Evolutionary conservation across 1,140 invertebrate species (phyloP), one percentile per base, ranked within the genome.

Genomic region (Diorhabda elongata): DNA sequence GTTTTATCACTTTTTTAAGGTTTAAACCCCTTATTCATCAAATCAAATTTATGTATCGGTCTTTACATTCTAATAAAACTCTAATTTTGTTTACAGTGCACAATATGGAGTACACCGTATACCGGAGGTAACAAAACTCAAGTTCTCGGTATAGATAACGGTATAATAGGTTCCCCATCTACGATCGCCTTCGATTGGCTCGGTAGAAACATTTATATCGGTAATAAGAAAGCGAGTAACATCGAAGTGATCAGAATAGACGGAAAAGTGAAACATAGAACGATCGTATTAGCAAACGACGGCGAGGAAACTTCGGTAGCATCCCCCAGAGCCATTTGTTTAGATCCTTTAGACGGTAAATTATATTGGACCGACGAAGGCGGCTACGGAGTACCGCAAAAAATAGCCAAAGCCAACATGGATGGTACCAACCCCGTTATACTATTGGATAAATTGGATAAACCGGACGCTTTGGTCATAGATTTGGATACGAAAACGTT

Each of bases 351-450:
- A 3, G 91, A 94, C 75, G 98, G 91, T 58, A 91, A 91, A 84
- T 81, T 98, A 5, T 98, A 96, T 82, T 99, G 97, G 97, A 87
- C 97, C 3, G 98, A 99, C 79, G 92, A 95, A 72, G 98, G 97
- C 4, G 94, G 93, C 9, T 91, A 87, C 70, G 94, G 95, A 6
- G 92, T 98, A 0, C 91, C 92, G 0, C 85, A 90, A 1, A 99
- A 99, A 81, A 91, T 99, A 42, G 96, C 90, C 0, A 88, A 90
- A 73, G 95, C 95, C 0, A 93, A 96, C 75, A 97, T 99, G 95
- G 96, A 98, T 78, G 98, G 98, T 0, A 86, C 87, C 0, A 88
- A 92, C 72, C 85, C 95, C 0, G 81, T 87, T 0, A 86, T 95
- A 4, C 77, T 96, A 0, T 81, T 90, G 0, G 85, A 89, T 8